A percentile compares a stretch with the other conserved stretches of the same genome.
These are phyloP conservation scores for Drosophila obscura DNA, from an alignment of 1,140 invertebrate species.

Conservation along the genomic window DNA sequence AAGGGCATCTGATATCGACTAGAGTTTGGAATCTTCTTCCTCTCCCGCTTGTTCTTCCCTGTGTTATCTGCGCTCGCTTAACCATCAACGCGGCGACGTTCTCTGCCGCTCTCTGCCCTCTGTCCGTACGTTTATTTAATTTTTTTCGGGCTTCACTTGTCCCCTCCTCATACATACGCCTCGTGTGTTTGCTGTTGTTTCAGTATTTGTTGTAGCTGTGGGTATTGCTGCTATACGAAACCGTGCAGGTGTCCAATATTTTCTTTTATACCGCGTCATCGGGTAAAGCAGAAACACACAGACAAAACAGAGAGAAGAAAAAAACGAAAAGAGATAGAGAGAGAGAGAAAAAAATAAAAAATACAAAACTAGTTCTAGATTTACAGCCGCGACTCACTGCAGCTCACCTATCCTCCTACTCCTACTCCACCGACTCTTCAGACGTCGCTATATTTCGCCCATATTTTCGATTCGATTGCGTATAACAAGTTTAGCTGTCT, in stretches of 20 bases:
- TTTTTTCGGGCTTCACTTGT: conserved; percentile 73
- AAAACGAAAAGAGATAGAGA: background rate
- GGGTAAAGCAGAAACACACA: conserved; percentile 44
- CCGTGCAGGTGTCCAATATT: conserved; percentile 83
- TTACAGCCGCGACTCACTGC: conserved; percentile 46
- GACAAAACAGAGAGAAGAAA: conserved; percentile 2
- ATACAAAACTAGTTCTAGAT: conserved; percentile 82
- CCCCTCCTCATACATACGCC: conserved; percentile 48
- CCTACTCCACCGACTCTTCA: conserved; percentile 3
- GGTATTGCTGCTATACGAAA: conserved; percentile 67
- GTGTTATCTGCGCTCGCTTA: conserved; percentile 32
- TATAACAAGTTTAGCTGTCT: conserved; percentile 76
- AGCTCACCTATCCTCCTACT: background rate
- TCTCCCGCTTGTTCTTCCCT: conserved; percentile 14
- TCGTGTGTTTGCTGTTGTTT: conserved; percentile 32
- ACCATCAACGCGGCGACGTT: conserved; percentile 13
- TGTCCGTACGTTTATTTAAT: conserved; percentile 58
- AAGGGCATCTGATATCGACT: conserved; percentile 9
- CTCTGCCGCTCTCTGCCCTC: conserved; percentile 19
- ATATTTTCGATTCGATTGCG: conserved; percentile 80
- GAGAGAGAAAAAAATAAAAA: conserved; percentile 17
- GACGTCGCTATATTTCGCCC: conserved; percentile 70
- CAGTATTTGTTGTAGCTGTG: conserved; percentile 29
- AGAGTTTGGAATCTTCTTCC: background rate
- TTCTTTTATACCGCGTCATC: conserved; percentile 78